Conservation (phyloP, 2,888 invertebrate genomes). For the Gari tellinella region DNA sequence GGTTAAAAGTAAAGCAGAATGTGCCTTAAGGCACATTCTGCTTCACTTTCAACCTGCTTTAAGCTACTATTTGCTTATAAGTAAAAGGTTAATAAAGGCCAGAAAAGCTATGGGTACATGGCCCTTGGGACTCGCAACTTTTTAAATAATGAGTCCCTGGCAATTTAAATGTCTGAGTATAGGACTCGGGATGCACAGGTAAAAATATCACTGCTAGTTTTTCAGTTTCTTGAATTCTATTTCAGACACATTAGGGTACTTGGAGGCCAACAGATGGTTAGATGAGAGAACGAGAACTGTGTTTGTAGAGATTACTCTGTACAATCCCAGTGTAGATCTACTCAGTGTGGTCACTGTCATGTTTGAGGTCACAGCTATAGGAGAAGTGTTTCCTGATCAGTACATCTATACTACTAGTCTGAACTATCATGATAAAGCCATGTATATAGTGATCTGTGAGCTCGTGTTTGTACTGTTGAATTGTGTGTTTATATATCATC, state of each 20-base stretch:
- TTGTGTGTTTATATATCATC: slow-evolving; percentile 54
- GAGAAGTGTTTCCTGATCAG: slow-evolving; percentile 56
- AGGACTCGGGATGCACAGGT: too few species aligned
- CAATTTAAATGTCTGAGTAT: too few species aligned
- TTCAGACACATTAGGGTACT: slow-evolving; percentile 31
- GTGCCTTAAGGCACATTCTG: too few species aligned
- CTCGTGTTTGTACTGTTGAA: slow-evolving; percentile 60
- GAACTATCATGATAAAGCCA: slow-evolving; percentile 62
- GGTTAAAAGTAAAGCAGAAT: too few species aligned
- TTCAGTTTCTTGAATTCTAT: neutral
- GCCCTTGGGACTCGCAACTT: too few species aligned
- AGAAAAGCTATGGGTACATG: too few species aligned
- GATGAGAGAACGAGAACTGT: slow-evolving; percentile 66
- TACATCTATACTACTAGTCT: slow-evolving; percentile 66
- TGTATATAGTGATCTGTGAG: slow-evolving; percentile 61
- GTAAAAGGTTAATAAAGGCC: too few species aligned
- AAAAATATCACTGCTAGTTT: too few species aligned
- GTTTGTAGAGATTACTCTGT: slow-evolving; percentile 68
- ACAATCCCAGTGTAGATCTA: slow-evolving; percentile 68
- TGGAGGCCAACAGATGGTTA: slow-evolving; percentile 64
- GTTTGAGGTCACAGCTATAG: slow-evolving; percentile 67
- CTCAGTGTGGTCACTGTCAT: slow-evolving; percentile 66
- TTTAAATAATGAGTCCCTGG: too few species aligned
- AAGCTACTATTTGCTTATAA: too few species aligned
- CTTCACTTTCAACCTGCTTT: too few species aligned